phyloP scores from a whole-genome alignment of 92 coral and sea anemone genomes.

The Actinernus sp. region DNA sequence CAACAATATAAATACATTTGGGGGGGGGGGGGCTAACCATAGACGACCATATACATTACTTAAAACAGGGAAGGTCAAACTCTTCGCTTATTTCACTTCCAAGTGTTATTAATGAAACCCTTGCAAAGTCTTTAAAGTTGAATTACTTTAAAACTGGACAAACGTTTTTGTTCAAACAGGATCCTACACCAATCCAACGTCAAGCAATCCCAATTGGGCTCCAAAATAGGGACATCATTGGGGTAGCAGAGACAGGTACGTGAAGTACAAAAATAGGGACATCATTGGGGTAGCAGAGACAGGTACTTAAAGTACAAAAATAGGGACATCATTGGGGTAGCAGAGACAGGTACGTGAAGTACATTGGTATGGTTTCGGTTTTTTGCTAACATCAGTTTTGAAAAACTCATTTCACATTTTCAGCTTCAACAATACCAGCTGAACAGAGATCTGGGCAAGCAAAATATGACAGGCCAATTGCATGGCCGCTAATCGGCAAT shows the following conservation, averaged over 20 bases:
- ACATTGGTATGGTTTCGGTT: constrained; percentile 91
- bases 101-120: too few species aligned
- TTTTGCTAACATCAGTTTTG: too few species aligned
- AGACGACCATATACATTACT: too few species aligned
- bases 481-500: too few species aligned
- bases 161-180: constrained; percentile 43
- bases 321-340: constrained; percentile 98
- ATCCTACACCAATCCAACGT: constrained; percentile 99
- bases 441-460: too few species aligned
- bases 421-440: not conserved
- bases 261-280: constrained; percentile 93
- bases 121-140: too few species aligned
- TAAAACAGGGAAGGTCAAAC: too few species aligned
- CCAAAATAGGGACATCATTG: constrained; percentile 96
- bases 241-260: constrained; percentile 98
- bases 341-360: constrained; percentile 98
- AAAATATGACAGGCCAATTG: too few species aligned
- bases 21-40: too few species aligned
- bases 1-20: too few species aligned
- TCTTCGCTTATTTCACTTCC: too few species aligned
- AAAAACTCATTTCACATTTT: not conserved
- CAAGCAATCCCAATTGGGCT: constrained; percentile 98
- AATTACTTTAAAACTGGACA: too few species aligned
- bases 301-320: constrained; percentile 90
- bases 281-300: constrained; percentile 99